Percentiles rank a stretch among this genome's conserved stretches.
Evolutionary conservation across 2,113 vertebrate species (phyloP).

Genomic region (Alaudala cheleensis): DNA sequence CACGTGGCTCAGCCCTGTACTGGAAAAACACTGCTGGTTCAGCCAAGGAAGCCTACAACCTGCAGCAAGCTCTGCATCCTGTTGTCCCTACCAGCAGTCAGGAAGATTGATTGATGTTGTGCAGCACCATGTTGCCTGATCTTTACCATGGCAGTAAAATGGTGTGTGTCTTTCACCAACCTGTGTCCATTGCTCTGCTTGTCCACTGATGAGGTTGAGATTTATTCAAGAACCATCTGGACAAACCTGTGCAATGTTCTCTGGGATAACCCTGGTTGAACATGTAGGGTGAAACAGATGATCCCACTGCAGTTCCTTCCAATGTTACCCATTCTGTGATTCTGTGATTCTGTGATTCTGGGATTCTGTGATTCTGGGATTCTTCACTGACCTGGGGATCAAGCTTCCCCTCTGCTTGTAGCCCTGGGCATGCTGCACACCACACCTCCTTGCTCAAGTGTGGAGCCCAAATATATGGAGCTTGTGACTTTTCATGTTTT

Average conservation of each 20-base stretch:
- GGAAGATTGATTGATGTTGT: not conserved
- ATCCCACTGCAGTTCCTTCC: not conserved
- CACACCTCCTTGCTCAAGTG: not conserved
- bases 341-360: too few species aligned
- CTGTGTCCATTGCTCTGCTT: not conserved
- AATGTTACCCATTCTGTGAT: not conserved
- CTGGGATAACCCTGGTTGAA: not conserved
- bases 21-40: not conserved
- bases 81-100: not conserved
- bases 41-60: not conserved
- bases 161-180: accelerated
- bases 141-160: not conserved
- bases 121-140: accelerated
- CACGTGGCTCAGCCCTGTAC: not conserved
- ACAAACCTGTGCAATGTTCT: not conserved
- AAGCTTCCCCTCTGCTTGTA: accelerated
- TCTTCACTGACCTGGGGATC: not conserved
- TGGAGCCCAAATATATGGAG: not conserved
- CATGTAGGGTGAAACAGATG: not conserved
- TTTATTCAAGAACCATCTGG: not conserved
- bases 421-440: not conserved
- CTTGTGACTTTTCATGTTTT: not conserved
- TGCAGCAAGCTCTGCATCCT: not conserved
- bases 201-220: not conserved
- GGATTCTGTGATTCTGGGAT: not conserved